These are phyloP conservation scores for Pegoplata infirma DNA, from an alignment of 2,888 invertebrate genomes.

Conservation along the genomic window DNA sequence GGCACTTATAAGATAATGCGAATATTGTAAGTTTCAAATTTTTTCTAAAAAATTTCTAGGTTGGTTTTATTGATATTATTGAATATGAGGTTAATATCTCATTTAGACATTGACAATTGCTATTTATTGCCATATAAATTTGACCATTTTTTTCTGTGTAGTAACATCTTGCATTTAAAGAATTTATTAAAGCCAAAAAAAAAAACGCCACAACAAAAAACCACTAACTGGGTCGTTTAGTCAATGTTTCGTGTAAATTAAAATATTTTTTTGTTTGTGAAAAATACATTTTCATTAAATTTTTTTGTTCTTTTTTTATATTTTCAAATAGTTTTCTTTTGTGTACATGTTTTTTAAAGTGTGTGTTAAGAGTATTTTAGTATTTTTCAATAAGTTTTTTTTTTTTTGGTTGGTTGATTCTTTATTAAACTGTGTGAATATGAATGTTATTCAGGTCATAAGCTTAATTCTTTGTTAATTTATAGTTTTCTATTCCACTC, in stretches of 20 bases:
- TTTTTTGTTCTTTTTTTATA: too few species aligned
- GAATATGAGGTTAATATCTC: too few species aligned
- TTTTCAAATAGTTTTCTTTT: not conserved
- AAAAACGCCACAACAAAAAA: not conserved
- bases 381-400: too few species aligned
- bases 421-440: not conserved
- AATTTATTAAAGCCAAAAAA: not conserved
- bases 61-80: too few species aligned
- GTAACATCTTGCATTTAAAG: not conserved
- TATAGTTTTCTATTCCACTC: not conserved
- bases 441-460: slow-evolving; percentile 26
- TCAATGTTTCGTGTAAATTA: not conserved
- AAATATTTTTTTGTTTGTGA: not conserved
- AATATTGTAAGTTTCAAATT: too few species aligned
- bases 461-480: slow-evolving; percentile 10
- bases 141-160: too few species aligned
- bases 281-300: not conserved
- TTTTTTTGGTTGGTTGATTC: not conserved
- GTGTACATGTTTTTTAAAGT: not conserved
- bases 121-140: too few species aligned
- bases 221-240: not conserved
- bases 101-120: too few species aligned
- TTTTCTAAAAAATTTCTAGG: too few species aligned
- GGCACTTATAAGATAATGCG: too few species aligned
- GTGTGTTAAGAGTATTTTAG: not conserved